phyloP scores from a whole-genome alignment of 2,113 vertebrate species.

The Odocoileus hemionus region DNA sequence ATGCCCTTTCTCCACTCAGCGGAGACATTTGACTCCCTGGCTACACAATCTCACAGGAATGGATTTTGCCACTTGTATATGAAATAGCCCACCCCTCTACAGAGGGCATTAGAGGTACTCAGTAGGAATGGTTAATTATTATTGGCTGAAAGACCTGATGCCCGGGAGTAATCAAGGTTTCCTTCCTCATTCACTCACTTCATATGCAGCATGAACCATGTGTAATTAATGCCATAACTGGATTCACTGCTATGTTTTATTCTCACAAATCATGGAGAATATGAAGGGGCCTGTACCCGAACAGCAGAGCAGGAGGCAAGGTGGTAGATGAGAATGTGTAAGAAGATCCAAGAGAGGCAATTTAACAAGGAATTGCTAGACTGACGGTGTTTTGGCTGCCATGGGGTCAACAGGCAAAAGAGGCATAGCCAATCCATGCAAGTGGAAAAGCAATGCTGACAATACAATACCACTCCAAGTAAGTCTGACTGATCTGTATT shows the following conservation, averaged over 20 bases:
- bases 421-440: neutral
- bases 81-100: conserved; percentile 70
- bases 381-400: neutral
- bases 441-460: neutral
- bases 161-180: conserved; percentile 76
- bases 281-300: conserved; percentile 22
- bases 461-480: neutral
- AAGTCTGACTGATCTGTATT: neutral
- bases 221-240: conserved; percentile 76
- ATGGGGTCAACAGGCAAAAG: neutral
- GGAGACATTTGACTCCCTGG: conserved; percentile 75
- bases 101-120: conserved; percentile 77
- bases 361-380: neutral
- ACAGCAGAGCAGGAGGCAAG: neutral
- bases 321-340: neutral
- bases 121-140: conserved; percentile 80
- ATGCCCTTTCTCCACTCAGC: conserved; percentile 66
- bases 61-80: conserved; percentile 73
- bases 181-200: conserved; percentile 66
- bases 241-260: conserved; percentile 67
- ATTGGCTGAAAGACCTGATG: conserved; percentile 77
- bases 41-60: conserved; percentile 75
- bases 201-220: conserved; percentile 71
- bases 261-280: conserved; percentile 54
- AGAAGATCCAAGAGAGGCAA: conserved; percentile 1